Conservation (phyloP, 2,113 vertebrate genomes). For the Coturnix japonica region DNA sequence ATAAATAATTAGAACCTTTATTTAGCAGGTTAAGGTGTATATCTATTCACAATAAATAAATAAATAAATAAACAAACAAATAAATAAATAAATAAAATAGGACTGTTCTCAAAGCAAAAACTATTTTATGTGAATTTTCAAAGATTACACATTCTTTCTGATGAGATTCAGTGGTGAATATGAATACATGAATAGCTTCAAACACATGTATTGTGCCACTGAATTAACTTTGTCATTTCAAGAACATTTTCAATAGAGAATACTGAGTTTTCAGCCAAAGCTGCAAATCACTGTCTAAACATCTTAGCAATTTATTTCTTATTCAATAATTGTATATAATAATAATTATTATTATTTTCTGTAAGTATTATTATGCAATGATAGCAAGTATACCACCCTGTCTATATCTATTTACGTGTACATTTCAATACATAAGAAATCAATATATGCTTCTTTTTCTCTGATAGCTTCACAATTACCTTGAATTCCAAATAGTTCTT, state of each 20-base stretch:
- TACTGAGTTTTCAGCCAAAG: neutral
- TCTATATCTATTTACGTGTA: neutral
- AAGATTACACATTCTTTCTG: neutral
- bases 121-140: neutral
- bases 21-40: neutral
- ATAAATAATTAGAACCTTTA: neutral
- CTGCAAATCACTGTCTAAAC: neutral
- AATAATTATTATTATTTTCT: neutral
- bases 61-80: neutral
- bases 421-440: neutral
- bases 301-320: neutral
- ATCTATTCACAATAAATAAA: neutral
- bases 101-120: neutral
- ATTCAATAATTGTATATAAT: neutral
- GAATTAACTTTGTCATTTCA: neutral
- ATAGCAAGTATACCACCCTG: neutral
- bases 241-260: neutral
- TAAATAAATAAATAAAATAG: neutral
- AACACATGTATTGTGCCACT: neutral
- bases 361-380: neutral
- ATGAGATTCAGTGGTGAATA: neutral
- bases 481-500: conserved; percentile 17
- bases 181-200: neutral
- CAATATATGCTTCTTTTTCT: neutral
- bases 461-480: neutral